Evolutionary conservation across 2,888 invertebrate species (phyloP), one percentile per base, ranked within the genome.

Genomic region (Drosophila leonis): DNA sequence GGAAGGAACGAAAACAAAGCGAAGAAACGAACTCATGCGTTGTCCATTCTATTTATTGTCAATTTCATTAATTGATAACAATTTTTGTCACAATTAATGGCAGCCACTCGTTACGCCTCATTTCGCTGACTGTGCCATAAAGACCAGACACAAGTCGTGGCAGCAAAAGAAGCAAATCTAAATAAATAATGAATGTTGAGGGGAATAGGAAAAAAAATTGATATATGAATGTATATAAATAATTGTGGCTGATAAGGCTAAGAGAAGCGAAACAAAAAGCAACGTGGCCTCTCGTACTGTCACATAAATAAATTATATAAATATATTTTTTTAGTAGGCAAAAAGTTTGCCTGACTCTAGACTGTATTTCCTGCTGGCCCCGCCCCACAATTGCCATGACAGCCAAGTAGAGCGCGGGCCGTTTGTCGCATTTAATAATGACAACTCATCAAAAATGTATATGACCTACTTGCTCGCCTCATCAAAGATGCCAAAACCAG

Each of bases 361-460:
- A 41, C 78, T 49, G 37, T 56, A 52, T 59, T 77, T 66, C 72
- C 66, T 66, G 62, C 46, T 56, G 31, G 48, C 41, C 64, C 64
- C 61, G 60, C 69, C 63, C 41, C 42, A 51, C 59, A 59, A 71
- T 77, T 73, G 80, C 69, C 72, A 66, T 69, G 75, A 41, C 70
- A 75, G 57, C 62, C n/a, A 44, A 12, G 33, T 9, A 39, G 20
- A 27, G 37, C 59, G 56, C 15, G 33, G 33, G 12, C 65, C 51
- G 66, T 71, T 83, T 81, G 77, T 80, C 81, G 80, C 78, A 72
- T 89, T 87, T 83, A 89, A 87, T 89, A 87, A 91, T 90, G 90
- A 89, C 90, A 90, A 77, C 85, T 91, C 90, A 90, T 90, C 90
- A 90, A 90, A 90, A 88, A 90, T 91, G 77, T 88, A 90, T 89